Evolutionary conservation across 2,113 vertebrate species (phyloP).

Genomic region (Meles meles): DNA sequence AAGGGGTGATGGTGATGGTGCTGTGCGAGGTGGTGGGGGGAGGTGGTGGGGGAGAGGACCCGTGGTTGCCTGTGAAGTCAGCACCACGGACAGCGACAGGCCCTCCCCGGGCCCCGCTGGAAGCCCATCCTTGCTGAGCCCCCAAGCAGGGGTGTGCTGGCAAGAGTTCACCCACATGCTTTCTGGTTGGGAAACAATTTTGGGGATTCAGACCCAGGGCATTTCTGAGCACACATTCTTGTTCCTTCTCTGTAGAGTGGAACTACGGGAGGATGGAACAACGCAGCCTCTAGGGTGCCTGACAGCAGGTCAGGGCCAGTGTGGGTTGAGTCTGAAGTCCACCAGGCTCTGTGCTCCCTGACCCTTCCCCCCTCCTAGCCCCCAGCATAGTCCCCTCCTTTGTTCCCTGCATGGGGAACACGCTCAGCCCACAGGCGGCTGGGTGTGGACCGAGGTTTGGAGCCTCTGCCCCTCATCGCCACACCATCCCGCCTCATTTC

Average conservation of each 20-base stretch:
- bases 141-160: not conserved
- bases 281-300: not conserved
- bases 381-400: not conserved
- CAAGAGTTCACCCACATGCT: not conserved
- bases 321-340: not conserved
- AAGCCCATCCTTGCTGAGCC: not conserved
- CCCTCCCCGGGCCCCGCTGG: fast-evolving
- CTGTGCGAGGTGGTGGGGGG: not conserved
- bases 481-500: not conserved
- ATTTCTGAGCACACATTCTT: not conserved
- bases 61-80: fast-evolving
- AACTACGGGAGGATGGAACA: not conserved
- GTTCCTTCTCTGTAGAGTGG: not conserved
- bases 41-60: not conserved
- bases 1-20: not conserved
- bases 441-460: not conserved
- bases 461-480: not conserved
- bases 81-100: not conserved
- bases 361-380: not conserved
- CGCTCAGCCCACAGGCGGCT: not conserved
- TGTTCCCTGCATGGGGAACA: not conserved
- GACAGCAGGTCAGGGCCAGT: not conserved
- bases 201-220: not conserved
- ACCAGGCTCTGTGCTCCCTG: not conserved
- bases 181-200: not conserved